phyloP scores from a whole-genome alignment of 2,113 vertebrate genomes.

The pig (Sus scrofa) region T2T-Sscrofa CM000822.6:84237501-84238000 shows the following conservation, averaged over 20 bases:
- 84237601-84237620: neutral
- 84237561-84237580: too few species aligned
- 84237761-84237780: neutral
- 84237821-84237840: neutral
- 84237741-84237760: neutral
- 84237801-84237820: fast-evolving
- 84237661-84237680: too few species aligned
- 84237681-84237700: neutral
- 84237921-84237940: neutral
- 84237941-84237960: neutral
- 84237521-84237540: neutral
- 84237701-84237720: fast-evolving
- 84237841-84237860: too few species aligned
- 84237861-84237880: neutral
- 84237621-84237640: neutral
- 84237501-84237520: neutral
- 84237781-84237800: neutral
- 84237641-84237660: too few species aligned
- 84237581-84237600: too few species aligned
- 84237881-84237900: neutral
- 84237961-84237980: neutral
- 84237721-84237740: fast-evolving
- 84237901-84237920: neutral
- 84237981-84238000: neutral
- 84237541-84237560: neutral